phyloP scores from a whole-genome alignment of 2,113 vertebrate species.

The Carettochelys insculpta region DNA sequence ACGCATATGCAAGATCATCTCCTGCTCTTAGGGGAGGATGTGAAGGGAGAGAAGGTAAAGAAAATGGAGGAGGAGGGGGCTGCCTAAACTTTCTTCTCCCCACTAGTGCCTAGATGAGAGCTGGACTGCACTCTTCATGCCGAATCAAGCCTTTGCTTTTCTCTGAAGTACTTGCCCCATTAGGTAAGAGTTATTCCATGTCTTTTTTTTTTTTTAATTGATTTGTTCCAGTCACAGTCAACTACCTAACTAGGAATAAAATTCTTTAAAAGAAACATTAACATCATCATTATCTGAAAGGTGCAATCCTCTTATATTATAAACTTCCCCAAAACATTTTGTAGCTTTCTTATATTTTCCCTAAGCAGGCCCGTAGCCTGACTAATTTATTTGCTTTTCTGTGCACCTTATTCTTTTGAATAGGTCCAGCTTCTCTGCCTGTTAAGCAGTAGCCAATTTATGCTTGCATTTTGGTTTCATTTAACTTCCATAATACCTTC shows the following conservation, averaged over 20 bases:
- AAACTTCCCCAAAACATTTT: not conserved
- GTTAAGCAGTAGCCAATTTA: conserved; percentile 8
- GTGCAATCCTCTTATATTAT: not conserved
- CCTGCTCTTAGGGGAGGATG: not conserved
- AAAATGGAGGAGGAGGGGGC: not conserved
- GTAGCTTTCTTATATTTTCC: not conserved
- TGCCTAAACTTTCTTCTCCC: not conserved
- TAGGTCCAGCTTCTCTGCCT: conserved; percentile 26
- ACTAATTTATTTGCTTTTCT: conserved; percentile 29
- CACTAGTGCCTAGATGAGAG: not conserved
- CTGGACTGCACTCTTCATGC: not conserved
- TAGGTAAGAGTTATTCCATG: not conserved
- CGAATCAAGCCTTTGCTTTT: not conserved
- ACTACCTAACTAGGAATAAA: not conserved
- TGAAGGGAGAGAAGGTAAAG: not conserved
- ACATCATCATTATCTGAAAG: not conserved
- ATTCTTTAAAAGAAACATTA: not conserved
- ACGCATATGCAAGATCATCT: not conserved
- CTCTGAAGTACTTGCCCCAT: not conserved
- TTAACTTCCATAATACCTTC: conserved; percentile 42
- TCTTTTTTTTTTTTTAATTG: not conserved
- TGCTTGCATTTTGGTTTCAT: conserved; percentile 53
- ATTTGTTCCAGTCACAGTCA: not conserved
- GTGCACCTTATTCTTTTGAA: conserved; percentile 47
- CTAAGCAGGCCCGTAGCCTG: not conserved